phyloP scores from a whole-genome alignment of 2,888 invertebrate species.

The Lottia scabra region DNA sequence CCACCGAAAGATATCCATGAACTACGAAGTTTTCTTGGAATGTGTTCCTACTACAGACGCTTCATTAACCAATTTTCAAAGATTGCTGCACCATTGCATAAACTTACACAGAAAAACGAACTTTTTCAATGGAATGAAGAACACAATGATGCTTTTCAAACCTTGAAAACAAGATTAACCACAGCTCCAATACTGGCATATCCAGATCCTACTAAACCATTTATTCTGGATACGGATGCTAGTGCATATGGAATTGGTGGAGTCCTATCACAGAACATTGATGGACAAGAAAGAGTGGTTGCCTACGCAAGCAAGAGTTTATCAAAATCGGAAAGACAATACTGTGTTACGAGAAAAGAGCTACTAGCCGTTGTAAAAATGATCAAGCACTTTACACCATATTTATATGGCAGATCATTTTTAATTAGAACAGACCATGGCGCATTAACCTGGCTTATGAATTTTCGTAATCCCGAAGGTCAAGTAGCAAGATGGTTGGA shows the following conservation, averaged over 20 bases:
- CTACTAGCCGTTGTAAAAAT: constrained; percentile 33
- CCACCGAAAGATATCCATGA: not conserved
- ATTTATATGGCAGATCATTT: constrained; percentile 35
- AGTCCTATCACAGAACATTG: constrained; percentile 35
- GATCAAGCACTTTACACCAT: constrained; percentile 38
- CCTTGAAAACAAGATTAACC: constrained; percentile 20
- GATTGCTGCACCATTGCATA: constrained; percentile 17
- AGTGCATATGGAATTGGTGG: constrained; percentile 35
- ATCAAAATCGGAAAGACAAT: constrained; percentile 26
- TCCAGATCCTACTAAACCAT: constrained; percentile 21
- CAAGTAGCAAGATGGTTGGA: constrained; percentile 28
- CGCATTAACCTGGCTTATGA: constrained; percentile 33
- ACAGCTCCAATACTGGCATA: constrained; percentile 28
- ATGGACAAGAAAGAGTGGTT: constrained; percentile 37
- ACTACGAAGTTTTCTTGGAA: constrained; percentile 10
- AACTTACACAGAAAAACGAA: constrained; percentile 16
- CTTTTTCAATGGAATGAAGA: constrained; percentile 26
- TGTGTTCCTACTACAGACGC: not conserved
- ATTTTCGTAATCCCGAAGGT: constrained; percentile 30
- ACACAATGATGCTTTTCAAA: constrained; percentile 28
- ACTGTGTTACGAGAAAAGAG: constrained; percentile 34
- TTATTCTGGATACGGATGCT: constrained; percentile 42
- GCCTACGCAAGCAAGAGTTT: constrained; percentile 33
- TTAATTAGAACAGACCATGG: constrained; percentile 41
- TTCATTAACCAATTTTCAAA: constrained; percentile 4